These are phyloP conservation scores for Nerophis ophidion DNA, from an alignment of 2,113 vertebrate genomes.

Conservation along the genomic window DNA sequence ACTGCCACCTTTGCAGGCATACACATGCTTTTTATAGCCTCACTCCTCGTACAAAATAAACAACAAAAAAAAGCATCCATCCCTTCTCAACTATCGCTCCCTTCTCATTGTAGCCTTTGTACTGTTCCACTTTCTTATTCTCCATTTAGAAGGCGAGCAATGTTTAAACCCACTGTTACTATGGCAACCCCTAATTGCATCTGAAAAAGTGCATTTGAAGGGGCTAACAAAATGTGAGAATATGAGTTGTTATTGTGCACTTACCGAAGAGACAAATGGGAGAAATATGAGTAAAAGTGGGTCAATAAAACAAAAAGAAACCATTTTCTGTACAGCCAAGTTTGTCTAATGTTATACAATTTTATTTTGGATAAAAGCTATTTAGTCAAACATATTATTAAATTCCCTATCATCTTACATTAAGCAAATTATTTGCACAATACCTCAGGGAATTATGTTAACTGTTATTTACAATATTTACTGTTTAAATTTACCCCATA, in stretches of 20 bases:
- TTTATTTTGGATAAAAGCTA: background rate
- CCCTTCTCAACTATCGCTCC: constrained; percentile 37
- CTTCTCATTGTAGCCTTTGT: constrained; percentile 56
- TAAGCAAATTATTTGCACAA: background rate
- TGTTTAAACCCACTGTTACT: constrained; percentile 72
- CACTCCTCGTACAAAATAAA: constrained; percentile 44
- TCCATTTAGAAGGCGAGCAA: constrained; percentile 65
- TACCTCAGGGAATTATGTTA: background rate
- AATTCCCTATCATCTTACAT: background rate
- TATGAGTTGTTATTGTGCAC: constrained; percentile 4
- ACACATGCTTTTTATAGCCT: constrained; percentile 60
- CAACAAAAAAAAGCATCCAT: constrained; percentile 10
- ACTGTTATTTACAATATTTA: background rate
- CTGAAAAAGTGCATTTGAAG: constrained; percentile 68
- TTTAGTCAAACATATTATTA: no score
- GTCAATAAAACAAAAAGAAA: constrained; percentile 1
- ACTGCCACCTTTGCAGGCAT: constrained; percentile 62
- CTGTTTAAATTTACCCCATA: background rate
- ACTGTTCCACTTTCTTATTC: constrained; percentile 67
- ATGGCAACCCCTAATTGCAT: constrained; percentile 78
- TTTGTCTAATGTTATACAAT: background rate
- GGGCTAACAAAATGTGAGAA: constrained; percentile 45
- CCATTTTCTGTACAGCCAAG: background rate
- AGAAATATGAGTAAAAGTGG: constrained; percentile 13
- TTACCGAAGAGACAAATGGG: constrained; percentile 3